phyloP scores from a whole-genome alignment of 2,888 invertebrate species.

The Sphaerophoria rueppellii region DNA sequence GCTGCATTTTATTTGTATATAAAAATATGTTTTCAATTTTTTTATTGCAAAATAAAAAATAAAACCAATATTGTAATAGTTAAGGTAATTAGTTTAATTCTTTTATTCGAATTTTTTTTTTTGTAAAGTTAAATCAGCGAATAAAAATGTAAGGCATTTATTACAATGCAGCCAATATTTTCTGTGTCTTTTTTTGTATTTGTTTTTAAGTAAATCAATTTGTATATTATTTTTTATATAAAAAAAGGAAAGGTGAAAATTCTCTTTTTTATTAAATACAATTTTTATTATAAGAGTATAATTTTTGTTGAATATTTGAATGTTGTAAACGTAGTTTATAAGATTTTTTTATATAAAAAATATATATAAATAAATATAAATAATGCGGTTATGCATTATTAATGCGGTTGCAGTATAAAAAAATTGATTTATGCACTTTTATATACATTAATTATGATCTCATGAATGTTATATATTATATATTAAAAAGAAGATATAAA shows the following conservation, averaged over 20 bases:
- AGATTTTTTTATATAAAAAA: constrained; percentile 56
- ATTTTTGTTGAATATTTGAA: constrained; percentile 73
- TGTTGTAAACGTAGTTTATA: constrained; percentile 68
- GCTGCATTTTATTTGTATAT: constrained; percentile 69
- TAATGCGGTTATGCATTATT: constrained; percentile 56
- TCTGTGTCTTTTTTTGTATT: constrained; percentile 29
- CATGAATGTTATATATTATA: constrained; percentile 80
- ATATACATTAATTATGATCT: constrained; percentile 79
- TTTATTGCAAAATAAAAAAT: constrained; percentile 26
- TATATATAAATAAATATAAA: constrained; percentile 12
- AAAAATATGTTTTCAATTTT: constrained; percentile 24
- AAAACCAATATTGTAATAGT: constrained; percentile 42
- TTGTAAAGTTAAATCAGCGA: constrained; percentile 42
- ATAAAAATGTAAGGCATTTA: constrained; percentile 48
- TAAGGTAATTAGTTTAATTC: constrained; percentile 68
- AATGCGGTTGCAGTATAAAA: constrained; percentile 51
- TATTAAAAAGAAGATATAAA: constrained; percentile 76
- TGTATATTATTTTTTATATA: constrained; percentile 50
- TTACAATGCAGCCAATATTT: constrained; percentile 57
- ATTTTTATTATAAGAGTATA: constrained; percentile 61
- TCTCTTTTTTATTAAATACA: constrained; percentile 39
- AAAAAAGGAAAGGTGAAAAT: constrained; percentile 36
- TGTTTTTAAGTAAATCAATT: constrained; percentile 72
- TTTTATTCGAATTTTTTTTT: constrained; percentile 26
- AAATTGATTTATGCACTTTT: constrained; percentile 66